Percentiles rank a stretch among this genome's conserved stretches.
Evolutionary conservation across 1,140 invertebrate species (phyloP).

Genomic region (Onthophagus taurus): DNA sequence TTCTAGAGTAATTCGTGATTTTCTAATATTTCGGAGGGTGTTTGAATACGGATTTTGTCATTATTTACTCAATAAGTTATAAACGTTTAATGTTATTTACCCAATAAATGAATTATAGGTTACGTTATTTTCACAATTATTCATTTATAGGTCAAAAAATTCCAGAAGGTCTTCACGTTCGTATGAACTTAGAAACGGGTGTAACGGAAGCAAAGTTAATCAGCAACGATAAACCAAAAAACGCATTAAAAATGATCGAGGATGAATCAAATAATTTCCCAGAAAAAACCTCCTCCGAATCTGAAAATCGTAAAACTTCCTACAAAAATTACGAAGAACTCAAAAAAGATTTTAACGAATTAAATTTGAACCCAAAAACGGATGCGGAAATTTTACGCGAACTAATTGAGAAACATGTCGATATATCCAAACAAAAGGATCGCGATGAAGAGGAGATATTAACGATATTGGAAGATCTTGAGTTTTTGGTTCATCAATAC

Average conservation of each 20-base stretch:
- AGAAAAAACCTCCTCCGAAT: constrained; percentile 26
- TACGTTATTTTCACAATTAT: too few relatives aligned
- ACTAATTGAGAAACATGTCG: constrained; percentile 47
- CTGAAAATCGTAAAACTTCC: constrained; percentile 22
- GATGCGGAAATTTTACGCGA: constrained; percentile 57
- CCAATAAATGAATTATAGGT: constrained; percentile 16
- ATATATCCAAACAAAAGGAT: constrained; percentile 33
- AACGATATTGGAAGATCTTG: constrained; percentile 54
- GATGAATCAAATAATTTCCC: constrained; percentile 24
- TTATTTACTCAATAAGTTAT: constrained; percentile 1
- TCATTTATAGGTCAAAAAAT: constrained; percentile 54
- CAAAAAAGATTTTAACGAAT: constrained; percentile 51
- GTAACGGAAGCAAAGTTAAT: constrained; percentile 64
- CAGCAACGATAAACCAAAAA: constrained; percentile 31
- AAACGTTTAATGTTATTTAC: constrained; percentile 6
- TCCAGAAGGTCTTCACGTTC: constrained; percentile 61
- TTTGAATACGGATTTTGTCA: too few relatives aligned
- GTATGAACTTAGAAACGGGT: constrained; percentile 65
- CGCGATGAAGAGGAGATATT: constrained; percentile 39
- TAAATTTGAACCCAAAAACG: constrained; percentile 54
- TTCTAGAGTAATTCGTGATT: too few relatives aligned
- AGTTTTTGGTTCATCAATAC: constrained; percentile 66
- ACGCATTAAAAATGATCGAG: constrained; percentile 32
- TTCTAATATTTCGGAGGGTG: too few relatives aligned
- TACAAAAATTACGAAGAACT: constrained; percentile 57